These are phyloP conservation scores for Tenualosa ilisha DNA, from an alignment of 2,797 vertebrate species.

Conservation along the genomic window DNA sequence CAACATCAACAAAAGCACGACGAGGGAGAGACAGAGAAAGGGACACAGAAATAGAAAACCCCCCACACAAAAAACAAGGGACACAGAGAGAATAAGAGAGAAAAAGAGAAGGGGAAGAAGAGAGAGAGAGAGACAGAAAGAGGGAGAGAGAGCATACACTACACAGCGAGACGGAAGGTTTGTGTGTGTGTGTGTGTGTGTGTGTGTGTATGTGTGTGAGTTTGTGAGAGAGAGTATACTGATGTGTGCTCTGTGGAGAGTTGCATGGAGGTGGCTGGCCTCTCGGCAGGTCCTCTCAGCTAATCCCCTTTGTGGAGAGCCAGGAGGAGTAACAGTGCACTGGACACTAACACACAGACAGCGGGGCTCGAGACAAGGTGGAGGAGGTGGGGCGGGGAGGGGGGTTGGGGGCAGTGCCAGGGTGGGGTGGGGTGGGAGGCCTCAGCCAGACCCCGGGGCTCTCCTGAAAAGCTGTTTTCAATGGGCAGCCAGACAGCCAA, in stretches of 20 bases:
- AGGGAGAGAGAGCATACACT: not conserved
- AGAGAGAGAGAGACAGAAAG: not conserved
- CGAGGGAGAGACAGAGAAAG: not conserved
- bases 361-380: not conserved
- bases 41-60: not conserved
- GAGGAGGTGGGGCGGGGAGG: not conserved
- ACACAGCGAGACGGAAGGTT: not conserved
- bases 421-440: not conserved
- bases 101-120: not conserved
- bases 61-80: too few species aligned
- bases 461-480: slow-evolving; percentile 17
- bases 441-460: not conserved
- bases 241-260: slow-evolving; percentile 45
- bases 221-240: too few species aligned
- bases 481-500: slow-evolving; percentile 47
- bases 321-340: slow-evolving; percentile 36
- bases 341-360: not conserved
- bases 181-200: not conserved
- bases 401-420: not conserved
- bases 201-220: too few species aligned
- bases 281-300: slow-evolving; percentile 50
- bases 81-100: not conserved
- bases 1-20: not conserved
- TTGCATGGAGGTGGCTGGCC: slow-evolving; percentile 31
- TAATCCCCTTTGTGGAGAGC: slow-evolving; percentile 74